Percentiles rank a stretch among this genome's conserved stretches.
phyloP scores from a whole-genome alignment of 2,888 invertebrate genomes.

The Cataglyphis rosenhaueri region DNA sequence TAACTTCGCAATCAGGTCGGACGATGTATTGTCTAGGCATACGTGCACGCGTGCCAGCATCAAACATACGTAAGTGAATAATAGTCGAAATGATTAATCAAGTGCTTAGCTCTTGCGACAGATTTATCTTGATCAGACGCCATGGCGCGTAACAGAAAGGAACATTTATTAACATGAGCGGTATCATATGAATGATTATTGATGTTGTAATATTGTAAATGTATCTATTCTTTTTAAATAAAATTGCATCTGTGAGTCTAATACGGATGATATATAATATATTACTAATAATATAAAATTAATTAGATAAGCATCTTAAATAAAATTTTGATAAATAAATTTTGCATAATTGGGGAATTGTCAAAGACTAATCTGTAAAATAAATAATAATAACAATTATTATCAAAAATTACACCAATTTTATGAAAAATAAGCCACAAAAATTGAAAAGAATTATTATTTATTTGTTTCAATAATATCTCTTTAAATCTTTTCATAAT shows the following conservation, averaged over 20 bases:
- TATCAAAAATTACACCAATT: neutral
- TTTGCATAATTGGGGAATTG: neutral
- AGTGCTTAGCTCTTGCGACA: conserved; percentile 34
- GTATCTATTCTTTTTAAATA: neutral
- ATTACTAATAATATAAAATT: neutral
- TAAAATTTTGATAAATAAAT: neutral
- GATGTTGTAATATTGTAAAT: conserved; percentile 10
- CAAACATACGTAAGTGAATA: conserved; percentile 51
- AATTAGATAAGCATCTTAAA: neutral
- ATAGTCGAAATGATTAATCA: conserved; percentile 51
- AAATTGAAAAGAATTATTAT: neutral
- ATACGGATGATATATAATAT: neutral
- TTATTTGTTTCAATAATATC: neutral
- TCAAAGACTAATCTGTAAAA: neutral
- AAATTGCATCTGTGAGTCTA: neutral
- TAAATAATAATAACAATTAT: neutral
- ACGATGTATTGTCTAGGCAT: conserved; percentile 62
- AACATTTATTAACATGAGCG: conserved; percentile 45
- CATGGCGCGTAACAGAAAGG: conserved; percentile 2
- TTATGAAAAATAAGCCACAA: neutral
- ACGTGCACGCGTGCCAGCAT: conserved; percentile 50
- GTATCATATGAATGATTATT: conserved; percentile 6
- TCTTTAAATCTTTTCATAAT: neutral
- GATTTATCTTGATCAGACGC: conserved; percentile 40
- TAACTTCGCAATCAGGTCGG: conserved; percentile 67